These are phyloP conservation scores for Choloepus hoffmanni DNA, from an alignment of 2,113 vertebrate species.

Conservation along the genomic window DNA sequence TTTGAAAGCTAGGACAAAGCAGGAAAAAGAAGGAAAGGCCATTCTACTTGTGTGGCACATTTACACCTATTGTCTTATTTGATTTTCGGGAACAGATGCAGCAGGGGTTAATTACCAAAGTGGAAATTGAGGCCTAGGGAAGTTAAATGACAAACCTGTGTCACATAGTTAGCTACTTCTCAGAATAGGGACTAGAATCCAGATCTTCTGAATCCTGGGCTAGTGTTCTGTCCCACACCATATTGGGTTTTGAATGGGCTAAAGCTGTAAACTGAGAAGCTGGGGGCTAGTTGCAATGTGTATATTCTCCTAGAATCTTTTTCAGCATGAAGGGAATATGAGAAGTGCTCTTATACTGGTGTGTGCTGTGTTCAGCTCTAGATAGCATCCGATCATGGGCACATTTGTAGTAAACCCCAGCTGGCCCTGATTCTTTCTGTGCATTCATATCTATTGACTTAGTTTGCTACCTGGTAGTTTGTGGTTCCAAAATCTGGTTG, in stretches of 20 bases:
- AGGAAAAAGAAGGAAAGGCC: neutral
- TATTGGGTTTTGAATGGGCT: neutral
- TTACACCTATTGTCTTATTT: neutral
- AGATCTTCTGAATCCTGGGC: neutral
- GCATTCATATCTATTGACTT: neutral
- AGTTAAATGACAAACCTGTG: neutral
- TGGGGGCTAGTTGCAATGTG: neutral
- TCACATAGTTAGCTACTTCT: neutral
- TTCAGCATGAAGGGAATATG: neutral
- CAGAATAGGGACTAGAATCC: neutral
- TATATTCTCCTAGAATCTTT: neutral
- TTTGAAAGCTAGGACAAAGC: conserved; percentile 13
- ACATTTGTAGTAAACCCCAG: neutral
- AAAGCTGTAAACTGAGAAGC: neutral
- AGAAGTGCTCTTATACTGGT: neutral
- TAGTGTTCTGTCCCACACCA: neutral
- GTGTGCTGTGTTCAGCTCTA: neutral
- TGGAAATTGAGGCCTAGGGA: neutral
- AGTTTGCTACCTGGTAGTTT: neutral
- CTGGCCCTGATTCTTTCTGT: neutral
- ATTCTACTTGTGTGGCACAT: neutral
- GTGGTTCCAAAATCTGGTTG: neutral
- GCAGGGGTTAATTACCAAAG: neutral
- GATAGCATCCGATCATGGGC: neutral
- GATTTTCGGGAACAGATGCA: neutral